Evolutionary conservation across 1,140 invertebrate species (phyloP), one percentile per base, ranked within the genome.

Genomic region (Leptinotarsa lineolata): DNA sequence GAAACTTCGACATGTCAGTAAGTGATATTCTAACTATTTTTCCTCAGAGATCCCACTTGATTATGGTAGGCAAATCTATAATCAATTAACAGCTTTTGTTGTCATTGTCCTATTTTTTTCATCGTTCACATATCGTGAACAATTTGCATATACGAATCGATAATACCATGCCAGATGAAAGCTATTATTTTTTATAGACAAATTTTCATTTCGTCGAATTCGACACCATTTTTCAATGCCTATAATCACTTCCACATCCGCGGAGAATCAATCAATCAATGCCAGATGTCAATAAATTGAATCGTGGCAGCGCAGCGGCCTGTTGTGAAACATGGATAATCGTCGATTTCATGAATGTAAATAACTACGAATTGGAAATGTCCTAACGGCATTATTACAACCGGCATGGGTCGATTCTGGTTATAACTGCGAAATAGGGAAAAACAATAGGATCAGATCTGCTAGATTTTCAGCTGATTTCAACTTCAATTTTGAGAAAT

Each of bases 201-300:
- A 54, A 54, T 54, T 54, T 54, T 18, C 48, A 54, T 54, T 54
- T 54, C 48, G 13, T 54, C n/a, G 4, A 54, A n/a, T 54, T 54
- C n/a, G 48, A 54, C 48, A 54, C 48, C 48, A n/a, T 16, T 16
- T 54, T 54, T 54, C 48, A 54, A 54, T n/a, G 15, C 13, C 13
- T 12, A 54, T 54, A 54, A 54, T 54, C 13, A n/a, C 48, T 30
- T 54, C 48, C 48, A 54, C 48, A 54, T 16, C n/a, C 48, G 48
- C 48, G 4, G n/a, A 54, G n/a, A 54, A 54, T 54, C 48, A 54
- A 54, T 54, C 48, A n/a, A 54, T 54, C 48, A 54, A 54, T 54
- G 48, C n/a, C 48, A 54, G 48, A 54, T 54, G 48, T 54, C 48
- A 54, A 54, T 54, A n/a, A n/a, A 54, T 54, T 54, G 48, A 54